A percentile compares a stretch with the other conserved stretches of the same genome.
Evolutionary conservation across 2,113 vertebrate genomes (phyloP).

Genomic region (Apistogramma diplotaenia): DNA sequence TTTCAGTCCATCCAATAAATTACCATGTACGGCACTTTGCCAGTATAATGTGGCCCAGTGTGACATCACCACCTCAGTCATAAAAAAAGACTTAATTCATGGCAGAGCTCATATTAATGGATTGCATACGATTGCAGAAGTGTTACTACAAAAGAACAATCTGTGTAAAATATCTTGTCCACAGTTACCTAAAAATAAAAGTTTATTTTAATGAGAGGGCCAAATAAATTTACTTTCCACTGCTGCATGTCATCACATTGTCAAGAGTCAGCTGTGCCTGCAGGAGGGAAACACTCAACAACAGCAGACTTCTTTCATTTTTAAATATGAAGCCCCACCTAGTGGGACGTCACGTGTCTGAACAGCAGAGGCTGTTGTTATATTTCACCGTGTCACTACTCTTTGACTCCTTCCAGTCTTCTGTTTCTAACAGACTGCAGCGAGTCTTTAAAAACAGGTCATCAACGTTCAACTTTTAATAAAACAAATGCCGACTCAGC

Average conservation of each 20-base stretch:
- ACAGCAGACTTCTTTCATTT: not conserved
- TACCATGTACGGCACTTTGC: not conserved
- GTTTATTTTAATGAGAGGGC: too few relatives aligned
- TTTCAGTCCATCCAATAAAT: not conserved
- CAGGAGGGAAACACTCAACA: not conserved
- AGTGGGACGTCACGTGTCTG: not conserved
- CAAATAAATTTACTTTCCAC: not conserved
- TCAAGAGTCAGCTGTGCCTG: not conserved
- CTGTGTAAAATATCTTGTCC: not conserved
- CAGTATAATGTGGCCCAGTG: not conserved
- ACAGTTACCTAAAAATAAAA: not conserved
- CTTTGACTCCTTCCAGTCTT: not conserved
- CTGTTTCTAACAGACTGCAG: not conserved
- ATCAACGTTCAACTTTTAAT: not conserved
- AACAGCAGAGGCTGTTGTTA: not conserved
- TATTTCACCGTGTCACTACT: not conserved
- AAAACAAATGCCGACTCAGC: not conserved
- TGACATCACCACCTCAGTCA: not conserved
- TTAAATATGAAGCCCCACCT: conserved; percentile 47
- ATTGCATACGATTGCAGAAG: too few relatives aligned
- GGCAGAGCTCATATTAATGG: too few relatives aligned
- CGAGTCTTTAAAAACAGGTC: fast-evolving
- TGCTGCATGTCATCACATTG: not conserved
- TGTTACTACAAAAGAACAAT: not conserved
- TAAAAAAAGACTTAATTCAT: not conserved